These are phyloP conservation scores for Poeciliopsis occidentalis DNA, from an alignment of 2,113 vertebrate species.

Conservation along the genomic window DNA sequence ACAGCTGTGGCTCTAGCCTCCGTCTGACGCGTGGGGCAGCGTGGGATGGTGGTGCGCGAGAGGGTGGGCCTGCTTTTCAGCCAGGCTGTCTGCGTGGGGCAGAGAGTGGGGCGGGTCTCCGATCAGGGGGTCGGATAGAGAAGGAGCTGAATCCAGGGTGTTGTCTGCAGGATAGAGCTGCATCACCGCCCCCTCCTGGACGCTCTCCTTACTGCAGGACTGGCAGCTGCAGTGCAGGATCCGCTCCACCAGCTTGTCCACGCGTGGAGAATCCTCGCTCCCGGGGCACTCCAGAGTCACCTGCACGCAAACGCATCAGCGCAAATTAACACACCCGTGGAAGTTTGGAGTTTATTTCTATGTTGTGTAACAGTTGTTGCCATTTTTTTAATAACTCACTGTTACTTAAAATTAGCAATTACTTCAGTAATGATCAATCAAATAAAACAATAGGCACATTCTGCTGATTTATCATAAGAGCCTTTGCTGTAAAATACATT, in stretches of 20 bases:
- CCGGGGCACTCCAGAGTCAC: conserved; percentile 93
- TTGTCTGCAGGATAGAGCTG: conserved; percentile 88
- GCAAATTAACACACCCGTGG: background rate
- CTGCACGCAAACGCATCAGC: conserved; percentile 65
- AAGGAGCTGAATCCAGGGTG: conserved; percentile 69
- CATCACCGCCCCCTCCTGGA: conserved; percentile 89
- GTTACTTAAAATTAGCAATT: no score
- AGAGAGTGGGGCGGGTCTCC: conserved; percentile 49
- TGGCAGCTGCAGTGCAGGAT: conserved; percentile 97
- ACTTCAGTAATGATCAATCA: no score
- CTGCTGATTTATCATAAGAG: no score
- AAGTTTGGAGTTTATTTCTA: background rate
- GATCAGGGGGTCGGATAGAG: conserved; percentile 65
- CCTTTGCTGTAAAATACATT: no score
- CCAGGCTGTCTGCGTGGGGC: conserved; percentile 62
- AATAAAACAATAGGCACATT: no score
- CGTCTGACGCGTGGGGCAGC: conserved; percentile 75
- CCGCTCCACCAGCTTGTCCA: conserved; percentile 96
- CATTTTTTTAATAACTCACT: background rate
- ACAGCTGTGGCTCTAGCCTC: conserved; percentile 57
- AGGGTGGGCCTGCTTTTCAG: conserved; percentile 60
- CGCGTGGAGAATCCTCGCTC: conserved; percentile 86
- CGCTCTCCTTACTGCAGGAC: conserved; percentile 91
- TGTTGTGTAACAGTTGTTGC: background rate
- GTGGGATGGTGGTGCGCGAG: conserved; percentile 66